A percentile compares a stretch with the other conserved stretches of the same genome.
phyloP scores from a whole-genome alignment of 1,140 invertebrate species.

The Papilio polyxenes region DNA sequence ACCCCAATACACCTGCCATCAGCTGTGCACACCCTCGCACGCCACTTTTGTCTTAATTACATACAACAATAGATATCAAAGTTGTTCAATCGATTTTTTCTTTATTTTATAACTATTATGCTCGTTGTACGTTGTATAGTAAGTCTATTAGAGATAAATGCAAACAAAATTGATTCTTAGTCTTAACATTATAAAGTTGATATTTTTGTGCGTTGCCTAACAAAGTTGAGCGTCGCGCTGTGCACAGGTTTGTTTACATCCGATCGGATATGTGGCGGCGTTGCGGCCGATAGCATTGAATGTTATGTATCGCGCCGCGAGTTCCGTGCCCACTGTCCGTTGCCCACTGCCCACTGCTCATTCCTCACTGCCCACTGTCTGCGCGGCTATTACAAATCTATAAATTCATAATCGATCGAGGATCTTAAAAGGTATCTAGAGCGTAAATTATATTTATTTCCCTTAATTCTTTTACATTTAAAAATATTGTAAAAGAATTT shows the following conservation, averaged over 20 bases:
- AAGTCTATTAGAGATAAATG: not conserved
- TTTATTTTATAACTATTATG: not conserved
- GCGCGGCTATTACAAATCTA: not conserved
- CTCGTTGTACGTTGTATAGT: not conserved
- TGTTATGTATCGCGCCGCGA: conserved; percentile 32
- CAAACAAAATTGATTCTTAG: not conserved
- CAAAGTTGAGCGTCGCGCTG: conserved; percentile 6
- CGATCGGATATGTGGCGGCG: conserved; percentile 31
- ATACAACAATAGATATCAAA: conserved; percentile 30
- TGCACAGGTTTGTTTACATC: conserved; percentile 36
- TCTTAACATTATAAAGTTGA: not conserved
- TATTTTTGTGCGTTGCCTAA: not conserved
- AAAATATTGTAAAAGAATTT: no score
- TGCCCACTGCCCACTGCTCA: not conserved
- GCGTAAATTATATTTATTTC: no score
- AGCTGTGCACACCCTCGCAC: not conserved
- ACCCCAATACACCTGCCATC: conserved; percentile 27
- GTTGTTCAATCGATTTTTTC: conserved; percentile 26
- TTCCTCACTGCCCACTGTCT: not conserved
- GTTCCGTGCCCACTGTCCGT: conserved; percentile 7
- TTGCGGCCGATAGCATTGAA: conserved; percentile 31
- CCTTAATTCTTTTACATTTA: no score
- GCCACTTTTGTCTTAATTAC: conserved; percentile 7
- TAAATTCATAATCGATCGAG: not conserved
- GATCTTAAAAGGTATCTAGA: not conserved